Evolutionary conservation across 2,888 invertebrate species (phyloP).

Genomic region (Ochropacha duplaris): DNA sequence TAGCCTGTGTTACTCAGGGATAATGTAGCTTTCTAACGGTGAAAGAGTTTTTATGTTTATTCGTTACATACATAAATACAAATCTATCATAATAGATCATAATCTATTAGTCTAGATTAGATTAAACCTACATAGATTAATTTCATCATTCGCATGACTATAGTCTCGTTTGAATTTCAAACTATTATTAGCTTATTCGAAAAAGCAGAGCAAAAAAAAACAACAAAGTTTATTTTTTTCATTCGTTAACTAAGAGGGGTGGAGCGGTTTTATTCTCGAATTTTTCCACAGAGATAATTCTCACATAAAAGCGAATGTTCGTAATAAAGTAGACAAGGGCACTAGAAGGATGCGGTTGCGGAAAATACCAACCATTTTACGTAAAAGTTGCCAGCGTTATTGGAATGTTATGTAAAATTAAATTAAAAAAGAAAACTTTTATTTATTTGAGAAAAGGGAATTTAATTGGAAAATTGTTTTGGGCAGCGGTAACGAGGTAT

Average conservation of each 20-base stretch:
- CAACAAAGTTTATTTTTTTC: neutral
- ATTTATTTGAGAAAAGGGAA: neutral
- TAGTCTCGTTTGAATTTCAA: too few species aligned
- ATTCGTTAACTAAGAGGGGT: neutral
- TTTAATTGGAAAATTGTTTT: too few species aligned
- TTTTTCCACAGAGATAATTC: conserved; percentile 25
- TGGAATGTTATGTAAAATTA: neutral
- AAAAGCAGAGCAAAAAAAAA: neutral
- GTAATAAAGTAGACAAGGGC: conserved; percentile 10
- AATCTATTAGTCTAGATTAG: too few species aligned
- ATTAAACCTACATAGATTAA: too few species aligned
- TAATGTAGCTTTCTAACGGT: too few species aligned
- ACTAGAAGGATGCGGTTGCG: neutral
- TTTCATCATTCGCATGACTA: too few species aligned
- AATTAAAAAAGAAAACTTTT: neutral
- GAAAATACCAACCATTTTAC: conserved; percentile 5
- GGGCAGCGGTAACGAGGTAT: too few species aligned
- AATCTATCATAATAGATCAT: too few species aligned
- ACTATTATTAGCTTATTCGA: neutral
- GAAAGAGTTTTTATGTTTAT: too few species aligned
- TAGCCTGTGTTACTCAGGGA: too few species aligned
- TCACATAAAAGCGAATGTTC: conserved; percentile 28
- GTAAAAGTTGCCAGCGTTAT: neutral
- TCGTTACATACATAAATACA: too few species aligned
- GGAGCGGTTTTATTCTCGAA: conserved; percentile 15